Base-by-base conservation (phyloP, 2,888 invertebrate species). In the Cephus rjabovi region DNA sequence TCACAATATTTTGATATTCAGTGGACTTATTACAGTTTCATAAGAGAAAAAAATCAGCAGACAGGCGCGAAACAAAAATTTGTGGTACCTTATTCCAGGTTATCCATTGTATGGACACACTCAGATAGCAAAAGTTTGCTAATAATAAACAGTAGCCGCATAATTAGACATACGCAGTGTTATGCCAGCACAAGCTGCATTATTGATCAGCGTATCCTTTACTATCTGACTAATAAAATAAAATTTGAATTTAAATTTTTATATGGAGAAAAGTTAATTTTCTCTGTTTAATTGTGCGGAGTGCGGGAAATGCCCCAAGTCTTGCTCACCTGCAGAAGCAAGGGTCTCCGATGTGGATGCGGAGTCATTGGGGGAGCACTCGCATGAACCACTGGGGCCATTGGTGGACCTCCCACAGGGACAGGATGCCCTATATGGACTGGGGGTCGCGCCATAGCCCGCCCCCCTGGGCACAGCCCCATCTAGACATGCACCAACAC, bases 281-380 rank as follows among this genome's bases (percentile, higher is more conserved):
- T 56, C 56, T 56, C 23, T 56, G 23, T 56, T 23, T 34, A 68
- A 56, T 56, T 77, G 40, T 35, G 68, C 74, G 69, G 77, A 76
- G 79, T 79, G 82, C 81, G 80, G 83, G 82, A 86, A 88, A 87
- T 88, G 87, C 88, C 89, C 89, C 89, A 87, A 89, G 88, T 88
- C 89, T 91, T 88, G 90, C 95, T 96, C 95, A 96, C 96, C 96
- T 96, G 96, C 93, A 96, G 94, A 93, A 96, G 95, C 93, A 96
- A 94, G 93, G 96, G 95, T 93, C 96, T 95, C 92, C 94, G 94
- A 93, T 94, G 93, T 93, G 94, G 93, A 93, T 93, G 94, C 93
- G 94, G 92, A 93, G 89, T 86, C 86, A 91, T 89, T 87, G 90
- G 81, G 83, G 90, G 87, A 80, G 89, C 88, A 87, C 88, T 90